These are phyloP conservation scores for Cataglyphis livida DNA, from an alignment of 2,888 invertebrate species.

Conservation along the genomic window DNA sequence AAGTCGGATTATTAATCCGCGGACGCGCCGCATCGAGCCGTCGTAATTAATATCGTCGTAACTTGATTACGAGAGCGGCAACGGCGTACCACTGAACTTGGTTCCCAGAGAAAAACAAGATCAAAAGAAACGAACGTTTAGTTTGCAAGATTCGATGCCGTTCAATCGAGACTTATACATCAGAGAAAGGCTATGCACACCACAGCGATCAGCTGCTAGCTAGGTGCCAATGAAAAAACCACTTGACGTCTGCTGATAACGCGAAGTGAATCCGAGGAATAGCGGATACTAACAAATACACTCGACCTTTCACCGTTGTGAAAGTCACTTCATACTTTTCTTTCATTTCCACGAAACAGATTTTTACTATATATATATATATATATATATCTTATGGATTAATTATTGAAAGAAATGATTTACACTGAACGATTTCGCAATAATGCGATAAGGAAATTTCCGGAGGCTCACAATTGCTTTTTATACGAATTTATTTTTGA, in stretches of 20 bases:
- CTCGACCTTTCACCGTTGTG: constrained; percentile 54
- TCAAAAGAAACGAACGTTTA: constrained; percentile 55
- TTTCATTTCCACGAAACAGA: constrained; percentile 10
- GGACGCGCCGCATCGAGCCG: constrained; percentile 52
- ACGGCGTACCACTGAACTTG: constrained; percentile 49
- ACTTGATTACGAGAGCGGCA: constrained; percentile 57
- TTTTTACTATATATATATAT: constrained; percentile 1
- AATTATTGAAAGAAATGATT: constrained; percentile 33
- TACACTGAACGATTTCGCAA: constrained; percentile 18
- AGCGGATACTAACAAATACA: constrained; percentile 37
- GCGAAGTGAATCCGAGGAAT: constrained; percentile 44
- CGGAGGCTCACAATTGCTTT: constrained; percentile 35
- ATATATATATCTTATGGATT: constrained; percentile 21
- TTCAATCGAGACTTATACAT: constrained; percentile 13
- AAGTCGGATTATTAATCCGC: constrained; percentile 61
- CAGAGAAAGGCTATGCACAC: neutral
- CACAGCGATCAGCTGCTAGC: constrained; percentile 18
- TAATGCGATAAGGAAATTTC: constrained; percentile 31
- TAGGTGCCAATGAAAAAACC: constrained; percentile 46
- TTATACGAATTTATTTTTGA: neutral
- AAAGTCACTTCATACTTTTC: constrained; percentile 37
- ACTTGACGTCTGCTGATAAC: constrained; percentile 42
- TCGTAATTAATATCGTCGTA: constrained; percentile 64
- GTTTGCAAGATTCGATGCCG: constrained; percentile 27
- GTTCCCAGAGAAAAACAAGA: constrained; percentile 43